Evolutionary conservation across 2,113 vertebrate species (phyloP), one percentile per base, ranked within the genome.

Genomic region (Bos javanicus): DNA sequence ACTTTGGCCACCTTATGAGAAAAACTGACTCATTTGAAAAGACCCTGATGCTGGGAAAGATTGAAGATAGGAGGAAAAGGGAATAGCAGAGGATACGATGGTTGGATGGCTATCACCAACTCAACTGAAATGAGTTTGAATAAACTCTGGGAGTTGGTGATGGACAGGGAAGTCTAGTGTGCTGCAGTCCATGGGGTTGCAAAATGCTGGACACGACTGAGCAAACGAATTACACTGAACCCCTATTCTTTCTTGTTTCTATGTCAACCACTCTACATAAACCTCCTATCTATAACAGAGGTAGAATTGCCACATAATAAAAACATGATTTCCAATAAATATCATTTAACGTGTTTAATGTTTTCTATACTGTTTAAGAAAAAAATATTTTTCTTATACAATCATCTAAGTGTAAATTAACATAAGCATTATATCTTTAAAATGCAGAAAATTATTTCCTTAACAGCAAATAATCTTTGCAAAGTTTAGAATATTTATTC

Each of bases 251-350:
- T 59, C 23, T 87, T 95, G 12, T 96, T 96, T 97, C 59, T 85
- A 19, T 98, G 48, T 90, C 90, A 97, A 94, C 67, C 14, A 76
- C 7, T 95, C 1, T 88, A 17, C n/a, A 74, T 88, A 93, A 48
- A 59, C 82, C 13, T 59, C 33, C 1, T 71, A 9, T 93, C 76
- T 30, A 21, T 88, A 76, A 64, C 21, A 88, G 92, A n/a, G 81
- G 67, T 87, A 67, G 25, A 91, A 64, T 59, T 59, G 64, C 13
- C 1, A 74, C 1, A 74, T 87, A 91, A 81, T 82, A 91, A 64
- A 46, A 15, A 39, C 57, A 36, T 50, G 8, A n/a, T 56, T 91
- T 88, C 78, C 76, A 10, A 2, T 76, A 26, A 95, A 88, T 19
- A 67, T 83, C 8, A 89, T 15, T 64, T 1, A 96, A 74, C 3